Evolutionary conservation across 1,140 invertebrate species (phyloP).

Genomic region (Triops longicaudatus): DNA sequence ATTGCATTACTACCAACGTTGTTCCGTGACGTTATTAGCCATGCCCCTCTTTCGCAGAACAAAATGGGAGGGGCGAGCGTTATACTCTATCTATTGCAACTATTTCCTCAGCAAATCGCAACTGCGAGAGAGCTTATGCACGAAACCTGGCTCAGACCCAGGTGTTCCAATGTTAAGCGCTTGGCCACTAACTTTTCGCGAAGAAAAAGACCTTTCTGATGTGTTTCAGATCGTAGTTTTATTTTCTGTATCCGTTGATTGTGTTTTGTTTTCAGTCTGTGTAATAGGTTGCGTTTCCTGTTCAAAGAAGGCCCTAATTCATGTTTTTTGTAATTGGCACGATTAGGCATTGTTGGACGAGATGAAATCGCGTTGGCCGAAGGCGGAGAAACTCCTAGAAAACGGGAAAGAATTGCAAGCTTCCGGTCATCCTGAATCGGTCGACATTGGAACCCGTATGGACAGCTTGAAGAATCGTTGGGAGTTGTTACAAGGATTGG

Average conservation of each 20-base stretch:
- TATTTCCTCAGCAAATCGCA: not conserved
- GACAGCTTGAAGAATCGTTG: constrained; percentile 73
- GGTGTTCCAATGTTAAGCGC: too few relatives aligned
- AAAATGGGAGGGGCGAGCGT: not conserved
- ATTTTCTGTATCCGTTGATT: too few relatives aligned
- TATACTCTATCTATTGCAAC: not conserved
- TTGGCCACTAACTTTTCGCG: too few relatives aligned
- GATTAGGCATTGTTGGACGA: constrained; percentile 71
- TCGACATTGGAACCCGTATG: constrained; percentile 69
- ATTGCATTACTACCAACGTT: not conserved
- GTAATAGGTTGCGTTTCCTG: too few relatives aligned
- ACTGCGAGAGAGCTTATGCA: not conserved
- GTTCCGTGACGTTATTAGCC: not conserved
- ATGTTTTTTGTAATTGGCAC: constrained; percentile 24
- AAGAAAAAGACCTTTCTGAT: too few relatives aligned
- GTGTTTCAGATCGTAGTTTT: too few relatives aligned
- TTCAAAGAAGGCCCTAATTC: too few relatives aligned
- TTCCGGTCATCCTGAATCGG: constrained; percentile 64
- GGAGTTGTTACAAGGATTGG: constrained; percentile 74
- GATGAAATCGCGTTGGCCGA: constrained; percentile 70
- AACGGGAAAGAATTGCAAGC: constrained; percentile 63
- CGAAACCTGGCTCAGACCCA: not conserved
- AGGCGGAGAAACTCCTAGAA: constrained; percentile 65
- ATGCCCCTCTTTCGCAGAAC: not conserved
- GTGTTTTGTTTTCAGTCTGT: too few relatives aligned